These are phyloP conservation scores for Drosophila merina DNA, from an alignment of 2,888 invertebrate species.

Conservation along the genomic window DNA sequence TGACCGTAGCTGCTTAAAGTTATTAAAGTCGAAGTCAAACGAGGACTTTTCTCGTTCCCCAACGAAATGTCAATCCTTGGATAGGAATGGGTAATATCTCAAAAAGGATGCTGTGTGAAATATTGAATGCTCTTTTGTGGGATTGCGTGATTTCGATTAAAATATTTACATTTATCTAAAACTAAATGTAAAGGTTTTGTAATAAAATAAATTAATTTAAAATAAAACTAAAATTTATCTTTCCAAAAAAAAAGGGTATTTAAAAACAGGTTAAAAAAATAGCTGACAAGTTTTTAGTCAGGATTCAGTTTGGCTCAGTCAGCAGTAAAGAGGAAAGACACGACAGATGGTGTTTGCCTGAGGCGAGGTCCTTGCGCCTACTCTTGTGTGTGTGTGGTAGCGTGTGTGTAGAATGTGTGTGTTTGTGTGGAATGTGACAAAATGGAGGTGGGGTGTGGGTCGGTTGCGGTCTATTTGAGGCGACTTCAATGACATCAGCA, in stretches of 20 bases:
- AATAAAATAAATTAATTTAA: not conserved
- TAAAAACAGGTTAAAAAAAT: not conserved
- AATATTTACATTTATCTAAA: not conserved
- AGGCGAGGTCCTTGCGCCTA: conserved; percentile 11
- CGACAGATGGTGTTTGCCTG: conserved; percentile 10
- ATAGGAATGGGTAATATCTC: conserved; percentile 4
- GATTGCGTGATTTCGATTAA: not conserved
- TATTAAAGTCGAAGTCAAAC: conserved; percentile 64
- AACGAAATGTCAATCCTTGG: conserved; percentile 43
- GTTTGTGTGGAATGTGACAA: not conserved
- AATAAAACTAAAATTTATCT: not conserved
- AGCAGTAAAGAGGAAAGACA: conserved; percentile 31
- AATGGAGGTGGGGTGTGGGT: conserved; percentile 17
- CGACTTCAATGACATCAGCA: conserved; percentile 68
- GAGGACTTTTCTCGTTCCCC: conserved; percentile 8
- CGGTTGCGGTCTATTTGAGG: conserved; percentile 56
- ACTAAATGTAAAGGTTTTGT: not conserved
- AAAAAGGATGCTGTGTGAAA: not conserved
- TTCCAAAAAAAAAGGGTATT: not conserved
- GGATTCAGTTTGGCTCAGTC: conserved; percentile 16
- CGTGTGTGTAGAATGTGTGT: not conserved
- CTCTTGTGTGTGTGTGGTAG: not conserved
- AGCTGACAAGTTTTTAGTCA: conserved; percentile 13
- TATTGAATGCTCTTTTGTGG: conserved; percentile 7
- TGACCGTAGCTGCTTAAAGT: conserved; percentile 81